A percentile compares a stretch with the other conserved stretches of the same genome.
phyloP scores from a whole-genome alignment of 2,113 vertebrate species.

The Morone chrysops region DNA sequence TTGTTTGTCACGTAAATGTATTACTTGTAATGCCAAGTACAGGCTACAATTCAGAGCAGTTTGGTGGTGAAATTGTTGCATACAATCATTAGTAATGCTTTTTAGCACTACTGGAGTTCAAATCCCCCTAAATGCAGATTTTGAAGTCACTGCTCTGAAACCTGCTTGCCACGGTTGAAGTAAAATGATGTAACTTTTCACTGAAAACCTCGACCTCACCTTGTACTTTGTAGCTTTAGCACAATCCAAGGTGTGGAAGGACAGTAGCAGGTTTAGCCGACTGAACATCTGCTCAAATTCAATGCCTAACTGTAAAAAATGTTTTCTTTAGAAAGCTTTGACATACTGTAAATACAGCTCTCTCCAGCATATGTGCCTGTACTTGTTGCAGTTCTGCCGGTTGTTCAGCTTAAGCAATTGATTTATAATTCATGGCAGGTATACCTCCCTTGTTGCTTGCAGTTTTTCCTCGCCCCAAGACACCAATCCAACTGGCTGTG shows the following conservation, averaged over 20 bases:
- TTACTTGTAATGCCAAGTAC: background rate
- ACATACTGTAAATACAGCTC: background rate
- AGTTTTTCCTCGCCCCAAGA: slow-evolving; percentile 52
- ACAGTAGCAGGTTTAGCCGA: slow-evolving; percentile 17
- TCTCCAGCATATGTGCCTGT: slow-evolving; percentile 21
- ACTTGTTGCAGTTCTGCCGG: slow-evolving; percentile 52
- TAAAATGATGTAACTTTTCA: background rate
- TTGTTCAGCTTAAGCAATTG: slow-evolving; percentile 51
- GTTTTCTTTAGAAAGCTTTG: background rate
- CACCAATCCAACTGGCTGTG: slow-evolving; percentile 24
- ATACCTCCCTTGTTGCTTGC: slow-evolving; percentile 6
- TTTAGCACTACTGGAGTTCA: background rate
- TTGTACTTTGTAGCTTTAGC: background rate
- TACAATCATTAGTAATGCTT: background rate
- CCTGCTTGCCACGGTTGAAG: background rate
- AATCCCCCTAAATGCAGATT: background rate
- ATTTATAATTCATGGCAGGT: slow-evolving; percentile 51
- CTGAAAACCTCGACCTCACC: slow-evolving; percentile 3
- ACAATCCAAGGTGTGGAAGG: slow-evolving; percentile 46
- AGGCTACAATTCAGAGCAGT: background rate
- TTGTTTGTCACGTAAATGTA: background rate
- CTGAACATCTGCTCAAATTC: background rate
- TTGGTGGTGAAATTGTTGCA: background rate
- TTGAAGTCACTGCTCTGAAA: background rate
- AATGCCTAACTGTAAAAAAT: slow-evolving; percentile 1